Conservation (phyloP, 2,113 vertebrate genomes). For the Pseudois nayaur region DNA sequence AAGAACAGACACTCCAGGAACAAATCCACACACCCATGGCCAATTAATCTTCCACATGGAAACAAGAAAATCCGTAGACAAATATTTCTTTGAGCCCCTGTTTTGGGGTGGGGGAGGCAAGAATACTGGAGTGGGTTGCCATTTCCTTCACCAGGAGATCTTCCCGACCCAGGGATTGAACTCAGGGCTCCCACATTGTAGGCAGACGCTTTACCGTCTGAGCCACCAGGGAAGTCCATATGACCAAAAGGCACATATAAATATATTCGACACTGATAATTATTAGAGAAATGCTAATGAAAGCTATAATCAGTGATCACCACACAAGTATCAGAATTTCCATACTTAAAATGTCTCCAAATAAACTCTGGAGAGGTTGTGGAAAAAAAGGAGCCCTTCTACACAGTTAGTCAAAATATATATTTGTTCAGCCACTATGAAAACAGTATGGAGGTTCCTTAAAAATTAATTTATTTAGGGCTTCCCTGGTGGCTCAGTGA, state of each 20-base stretch:
- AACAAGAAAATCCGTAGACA: background rate
- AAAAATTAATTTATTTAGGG: background rate
- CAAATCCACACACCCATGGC: background rate
- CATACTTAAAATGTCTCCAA: background rate
- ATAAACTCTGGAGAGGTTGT: background rate
- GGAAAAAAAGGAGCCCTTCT: background rate
- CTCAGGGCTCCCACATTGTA: accelerated
- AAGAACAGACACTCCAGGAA: background rate
- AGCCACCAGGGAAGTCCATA: too few species aligned
- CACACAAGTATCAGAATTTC: background rate
- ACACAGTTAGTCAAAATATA: background rate
- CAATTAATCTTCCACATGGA: background rate
- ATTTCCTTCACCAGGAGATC: too few species aligned
- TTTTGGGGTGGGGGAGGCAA: too few species aligned
- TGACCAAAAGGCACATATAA: background rate
- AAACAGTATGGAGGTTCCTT: background rate
- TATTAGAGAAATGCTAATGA: background rate
- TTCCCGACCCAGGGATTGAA: too few species aligned
- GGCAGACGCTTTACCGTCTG: too few species aligned
- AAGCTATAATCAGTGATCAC: background rate
- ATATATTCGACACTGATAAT: too few species aligned
- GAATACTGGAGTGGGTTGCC: too few species aligned
- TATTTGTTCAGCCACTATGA: background rate
- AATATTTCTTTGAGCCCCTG: too few species aligned
- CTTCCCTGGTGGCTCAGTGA: background rate